phyloP scores from a whole-genome alignment of 2,797 vertebrate genomes.

The Characodon lateralis region DNA sequence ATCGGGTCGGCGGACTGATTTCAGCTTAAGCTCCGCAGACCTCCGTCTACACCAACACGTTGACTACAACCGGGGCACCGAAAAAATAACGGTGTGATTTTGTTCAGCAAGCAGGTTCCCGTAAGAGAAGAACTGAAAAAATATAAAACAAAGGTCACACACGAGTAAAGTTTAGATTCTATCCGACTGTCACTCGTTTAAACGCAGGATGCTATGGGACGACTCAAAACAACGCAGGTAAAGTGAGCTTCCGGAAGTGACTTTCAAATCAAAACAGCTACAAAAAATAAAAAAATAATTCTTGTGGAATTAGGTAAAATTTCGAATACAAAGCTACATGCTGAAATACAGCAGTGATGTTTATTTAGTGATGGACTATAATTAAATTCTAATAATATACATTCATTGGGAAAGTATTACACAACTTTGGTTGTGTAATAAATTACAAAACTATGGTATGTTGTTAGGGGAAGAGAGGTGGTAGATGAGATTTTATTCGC shows the following conservation, averaged over 20 bases:
- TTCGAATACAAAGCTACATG: neutral
- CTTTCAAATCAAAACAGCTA: slow-evolving; percentile 44
- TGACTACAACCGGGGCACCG: neutral
- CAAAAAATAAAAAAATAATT: neutral
- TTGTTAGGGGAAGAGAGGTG: neutral
- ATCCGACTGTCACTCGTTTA: neutral
- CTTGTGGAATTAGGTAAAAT: neutral
- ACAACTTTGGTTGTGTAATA: neutral
- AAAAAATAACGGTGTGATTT: too few species aligned
- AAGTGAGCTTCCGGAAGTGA: neutral
- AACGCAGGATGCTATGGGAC: neutral
- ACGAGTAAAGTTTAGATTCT: neutral
- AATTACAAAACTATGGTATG: neutral
- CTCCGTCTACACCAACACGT: slow-evolving; percentile 16
- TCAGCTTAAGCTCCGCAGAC: slow-evolving; percentile 31
- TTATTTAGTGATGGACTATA: neutral
- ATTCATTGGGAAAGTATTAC: neutral
- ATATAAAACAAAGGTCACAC: neutral
- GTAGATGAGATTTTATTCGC: neutral
- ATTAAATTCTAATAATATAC: neutral
- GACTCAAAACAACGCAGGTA: rapidly evolving
- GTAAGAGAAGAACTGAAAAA: rapidly evolving
- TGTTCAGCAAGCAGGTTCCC: neutral
- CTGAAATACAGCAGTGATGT: neutral
- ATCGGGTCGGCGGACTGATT: slow-evolving; percentile 39